phyloP scores from a whole-genome alignment of 2,888 invertebrate genomes.

The Caenorhabditis sp. region DNA sequence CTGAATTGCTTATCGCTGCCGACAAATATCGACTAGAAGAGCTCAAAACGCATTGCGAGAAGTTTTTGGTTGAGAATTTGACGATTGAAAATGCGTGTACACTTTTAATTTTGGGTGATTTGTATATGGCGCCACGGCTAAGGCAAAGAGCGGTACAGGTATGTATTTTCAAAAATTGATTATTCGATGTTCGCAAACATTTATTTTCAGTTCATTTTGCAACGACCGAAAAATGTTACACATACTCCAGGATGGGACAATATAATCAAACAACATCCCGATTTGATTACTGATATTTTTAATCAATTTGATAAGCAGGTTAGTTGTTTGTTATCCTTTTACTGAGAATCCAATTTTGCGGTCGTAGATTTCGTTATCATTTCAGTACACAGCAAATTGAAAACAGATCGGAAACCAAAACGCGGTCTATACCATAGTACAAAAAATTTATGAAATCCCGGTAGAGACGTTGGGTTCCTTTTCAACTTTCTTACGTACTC shows the following conservation, averaged over 20 bases:
- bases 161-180: too few species aligned
- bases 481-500: too few species aligned
- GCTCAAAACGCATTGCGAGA: constrained; percentile 61
- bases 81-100: constrained; percentile 68
- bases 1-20: constrained; percentile 70
- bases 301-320: constrained; percentile 48
- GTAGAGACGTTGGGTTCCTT: too few species aligned
- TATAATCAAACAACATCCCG: constrained; percentile 62
- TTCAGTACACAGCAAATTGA: too few species aligned
- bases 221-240: constrained; percentile 61
- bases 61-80: constrained; percentile 61
- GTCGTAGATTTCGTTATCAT: too few species aligned
- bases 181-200: not conserved
- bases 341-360: not conserved
- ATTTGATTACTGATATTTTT: constrained; percentile 68
- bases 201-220: constrained; percentile 62
- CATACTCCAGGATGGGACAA: constrained; percentile 55
- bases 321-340: not conserved
- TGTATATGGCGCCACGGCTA: constrained; percentile 60
- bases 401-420: too few species aligned
- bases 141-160: constrained; percentile 61
- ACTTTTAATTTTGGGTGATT: constrained; percentile 68
- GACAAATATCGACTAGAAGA: constrained; percentile 69
- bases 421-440: too few species aligned
- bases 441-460: too few species aligned